Evolutionary conservation across 2,888 invertebrate species (phyloP).

Genomic region (Rugalucina vietnamica): DNA sequence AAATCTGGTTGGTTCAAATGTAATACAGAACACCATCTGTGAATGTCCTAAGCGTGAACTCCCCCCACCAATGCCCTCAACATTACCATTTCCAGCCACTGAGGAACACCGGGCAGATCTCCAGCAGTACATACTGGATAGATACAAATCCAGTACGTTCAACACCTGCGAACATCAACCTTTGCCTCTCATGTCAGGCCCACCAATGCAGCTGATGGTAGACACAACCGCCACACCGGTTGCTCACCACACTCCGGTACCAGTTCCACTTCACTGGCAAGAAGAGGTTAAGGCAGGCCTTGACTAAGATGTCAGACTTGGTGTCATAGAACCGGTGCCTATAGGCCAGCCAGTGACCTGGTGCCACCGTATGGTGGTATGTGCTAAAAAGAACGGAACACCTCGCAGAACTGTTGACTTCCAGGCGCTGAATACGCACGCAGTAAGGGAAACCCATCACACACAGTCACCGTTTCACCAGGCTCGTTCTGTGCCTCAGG

Average conservation of each 20-base stretch:
- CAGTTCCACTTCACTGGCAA: slow-evolving; percentile 72
- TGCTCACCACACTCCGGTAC: slow-evolving; percentile 70
- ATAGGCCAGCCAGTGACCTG: slow-evolving; percentile 68
- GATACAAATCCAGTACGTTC: slow-evolving; percentile 69
- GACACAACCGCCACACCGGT: slow-evolving; percentile 66
- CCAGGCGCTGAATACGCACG: slow-evolving; percentile 64
- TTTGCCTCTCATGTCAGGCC: background rate
- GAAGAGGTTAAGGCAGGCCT: slow-evolving; percentile 67
- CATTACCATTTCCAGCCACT: slow-evolving; percentile 61
- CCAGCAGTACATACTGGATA: slow-evolving; percentile 58
- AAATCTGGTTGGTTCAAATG: no score
- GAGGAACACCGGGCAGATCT: slow-evolving; percentile 52
- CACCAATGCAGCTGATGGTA: slow-evolving; percentile 65
- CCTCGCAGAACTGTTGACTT: slow-evolving; percentile 69
- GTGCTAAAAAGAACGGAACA: slow-evolving; percentile 64
- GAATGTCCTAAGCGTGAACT: slow-evolving; percentile 29
- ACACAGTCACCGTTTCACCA: slow-evolving; percentile 64
- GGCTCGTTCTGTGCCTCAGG: slow-evolving; percentile 61
- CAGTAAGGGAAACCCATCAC: slow-evolving; percentile 65
- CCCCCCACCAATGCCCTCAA: background rate
- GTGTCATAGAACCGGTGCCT: slow-evolving; percentile 65
- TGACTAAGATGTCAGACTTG: slow-evolving; percentile 66
- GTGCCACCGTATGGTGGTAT: slow-evolving; percentile 67
- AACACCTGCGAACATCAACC: slow-evolving; percentile 72
- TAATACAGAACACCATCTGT: no score